phyloP scores from a whole-genome alignment of 2,888 invertebrate species.

The Megaustenia siamemsis region DNA sequence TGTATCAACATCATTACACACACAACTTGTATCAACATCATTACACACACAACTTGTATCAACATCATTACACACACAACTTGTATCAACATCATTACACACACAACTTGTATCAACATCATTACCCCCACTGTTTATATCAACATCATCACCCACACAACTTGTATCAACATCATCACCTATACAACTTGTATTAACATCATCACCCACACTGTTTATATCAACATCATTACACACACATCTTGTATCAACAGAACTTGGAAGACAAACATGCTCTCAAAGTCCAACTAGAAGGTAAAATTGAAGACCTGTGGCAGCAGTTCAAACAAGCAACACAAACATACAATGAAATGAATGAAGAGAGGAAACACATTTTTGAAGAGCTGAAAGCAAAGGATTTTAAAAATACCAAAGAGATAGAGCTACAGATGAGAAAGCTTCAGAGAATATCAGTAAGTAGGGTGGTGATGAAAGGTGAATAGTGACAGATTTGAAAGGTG shows the following conservation, averaged over 20 bases:
- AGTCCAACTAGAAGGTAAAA: conserved; percentile 77
- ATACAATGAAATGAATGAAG: conserved; percentile 79
- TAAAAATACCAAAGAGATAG: conserved; percentile 79
- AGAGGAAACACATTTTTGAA: conserved; percentile 78
- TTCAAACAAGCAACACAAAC: conserved; percentile 77
- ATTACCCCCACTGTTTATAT: too few relatives aligned
- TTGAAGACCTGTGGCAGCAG: conserved; percentile 78
- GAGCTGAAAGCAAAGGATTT: conserved; percentile 79
- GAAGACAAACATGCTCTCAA: conserved; percentile 80
- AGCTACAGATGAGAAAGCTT: conserved; percentile 79
- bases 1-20: too few relatives aligned
- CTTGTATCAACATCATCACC: too few relatives aligned
- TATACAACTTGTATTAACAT: not conserved
- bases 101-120: too few relatives aligned
- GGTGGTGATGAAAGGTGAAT: not conserved
- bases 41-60: too few relatives aligned
- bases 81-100: too few relatives aligned
- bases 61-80: too few relatives aligned
- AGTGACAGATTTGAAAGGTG: not conserved
- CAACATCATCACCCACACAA: too few relatives aligned
- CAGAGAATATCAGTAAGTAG: conserved; percentile 77
- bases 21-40: too few relatives aligned
- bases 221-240: too few relatives aligned
- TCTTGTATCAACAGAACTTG: conserved; percentile 79
- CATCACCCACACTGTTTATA: not conserved